A percentile compares a stretch with the other conserved stretches of the same genome.
Conservation (phyloP, 2,113 vertebrate species). For the Rhinogobius similis region DNA sequence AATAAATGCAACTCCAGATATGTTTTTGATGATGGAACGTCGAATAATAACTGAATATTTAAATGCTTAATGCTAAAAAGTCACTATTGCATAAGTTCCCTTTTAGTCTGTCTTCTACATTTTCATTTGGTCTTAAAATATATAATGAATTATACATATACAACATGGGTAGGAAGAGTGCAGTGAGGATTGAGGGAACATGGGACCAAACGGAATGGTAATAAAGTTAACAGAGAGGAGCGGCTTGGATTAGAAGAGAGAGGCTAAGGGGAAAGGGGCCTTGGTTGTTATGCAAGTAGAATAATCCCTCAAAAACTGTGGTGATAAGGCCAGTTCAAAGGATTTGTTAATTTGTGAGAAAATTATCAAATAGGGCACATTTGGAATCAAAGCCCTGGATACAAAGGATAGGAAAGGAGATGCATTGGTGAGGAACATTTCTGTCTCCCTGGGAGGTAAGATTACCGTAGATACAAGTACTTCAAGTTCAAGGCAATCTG, state of each 20-base stretch:
- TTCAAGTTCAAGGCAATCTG: slow-evolving; percentile 1
- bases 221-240: slow-evolving; percentile 38
- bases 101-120: no score
- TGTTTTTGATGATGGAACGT: no score
- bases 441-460: slow-evolving; percentile 7
- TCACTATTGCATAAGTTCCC: no score
- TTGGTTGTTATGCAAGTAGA: slow-evolving; percentile 54
- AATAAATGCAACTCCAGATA: no score
- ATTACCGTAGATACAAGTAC: slow-evolving; percentile 7
- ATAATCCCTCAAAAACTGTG: slow-evolving; percentile 66
- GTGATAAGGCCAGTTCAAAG: slow-evolving; percentile 65
- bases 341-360: slow-evolving; percentile 35
- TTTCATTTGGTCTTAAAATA: no score
- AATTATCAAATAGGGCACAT: slow-evolving; percentile 5
- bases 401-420: slow-evolving; percentile 10
- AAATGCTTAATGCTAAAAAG: no score
- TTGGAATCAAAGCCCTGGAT: slow-evolving; percentile 25
- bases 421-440: slow-evolving; percentile 3
- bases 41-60: no score
- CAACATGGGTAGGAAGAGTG: no score
- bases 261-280: slow-evolving; percentile 18
- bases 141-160: no score
- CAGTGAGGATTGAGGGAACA: slow-evolving; percentile 45
- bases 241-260: slow-evolving; percentile 26
- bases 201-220: slow-evolving; percentile 41